Evolutionary conservation across 1,140 invertebrate species (phyloP), one percentile per base, ranked within the genome.

Genomic region (Drosophila chauvacae): DNA sequence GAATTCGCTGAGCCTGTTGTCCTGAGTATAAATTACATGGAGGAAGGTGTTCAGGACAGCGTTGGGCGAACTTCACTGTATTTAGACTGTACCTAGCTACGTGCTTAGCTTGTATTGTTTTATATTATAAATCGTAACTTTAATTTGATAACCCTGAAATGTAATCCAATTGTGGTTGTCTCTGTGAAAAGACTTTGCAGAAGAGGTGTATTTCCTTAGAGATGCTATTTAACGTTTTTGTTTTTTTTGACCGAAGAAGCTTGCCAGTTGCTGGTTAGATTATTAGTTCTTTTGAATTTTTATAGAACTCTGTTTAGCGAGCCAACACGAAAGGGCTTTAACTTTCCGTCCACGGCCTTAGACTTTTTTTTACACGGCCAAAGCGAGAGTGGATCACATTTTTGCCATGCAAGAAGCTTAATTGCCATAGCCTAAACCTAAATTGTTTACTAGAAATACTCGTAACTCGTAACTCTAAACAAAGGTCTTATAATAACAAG

Each of bases 291-390:
- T 47, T 47, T 23, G 11, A 45, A 28, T 37, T 57, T 44, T 33
- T 20, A 66, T 66, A 44, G n/a, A 51, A 20, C 51, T 69, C 51
- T 39, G 62, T 56, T 70, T 20, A 30, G 48, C 62, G 4, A 63
- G 60, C 59, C 44, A 18, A 48, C 41, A 56, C 56, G 61, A 60
- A 60, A 53, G 80, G 65, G 65, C 80, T 80, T 83, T 70, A 64
- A 80, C 59, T 75, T 63, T 84, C 84, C 84, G 84, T 88, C 84
- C 84, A 81, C 62, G 62, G 75, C 78, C 64, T 85, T 64, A 61
- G 42, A 58, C 26, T 44, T 28, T 60, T 63, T 59, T 23, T 11
- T n/a, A 23, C 33, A 39, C 42, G 48, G 42, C 48, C 56, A 30
- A 30, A 30, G 56, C 42, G 33, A 79, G 47, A 63, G 73, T 66